Evolutionary conservation across 1,140 invertebrate genomes (phyloP), one percentile per base, ranked within the genome.

Genomic region (Metaphire vulgaris): DNA sequence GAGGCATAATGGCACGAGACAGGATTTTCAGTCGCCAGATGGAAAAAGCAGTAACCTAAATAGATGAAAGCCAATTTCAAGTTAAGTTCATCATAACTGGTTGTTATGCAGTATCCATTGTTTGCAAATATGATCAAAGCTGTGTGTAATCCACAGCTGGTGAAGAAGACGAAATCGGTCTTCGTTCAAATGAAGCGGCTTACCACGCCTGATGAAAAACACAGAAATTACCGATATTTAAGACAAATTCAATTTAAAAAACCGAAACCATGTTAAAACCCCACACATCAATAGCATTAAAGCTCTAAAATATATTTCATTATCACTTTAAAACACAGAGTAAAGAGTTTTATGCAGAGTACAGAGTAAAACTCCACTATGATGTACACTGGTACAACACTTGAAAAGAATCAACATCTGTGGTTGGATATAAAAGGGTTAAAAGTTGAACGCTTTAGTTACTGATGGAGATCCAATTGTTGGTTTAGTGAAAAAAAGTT

Each of bases 81-180:
- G n/a, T n/a, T n/a, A n/a, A n/a, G n/a, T n/a, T 12, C 41, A 56
- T 56, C 41, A 56, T 21, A 56, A 56, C 41, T 56, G 41, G 41
- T 71, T 71, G 30, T 26, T 30, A 6, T 95, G 94, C 89, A 91
- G 93, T 28, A 95, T 92, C 94, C 94, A 96, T 68, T 92, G 91
- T 82, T 93, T 93, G 84, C 92, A 93, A 73, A 92, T 93, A 82
- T 95, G 93, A 82, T 94, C 93, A 85, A 96, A 96, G 81, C 91
- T 90, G 87, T 98, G 95, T 30, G 93, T 92, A n/a, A 97, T 85
- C 96, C 96, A 98, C 87, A 98, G 95, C 79, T 94, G 91, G 86
- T 97, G 92, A 78, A 98, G 87, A 69, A 98, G 87, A 82, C 92
- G 90, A 83, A 96, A 96, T 29, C 96, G 90, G 83, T 95, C 94